phyloP scores from a whole-genome alignment of 2,113 vertebrate genomes.

The Columba livia region DNA sequence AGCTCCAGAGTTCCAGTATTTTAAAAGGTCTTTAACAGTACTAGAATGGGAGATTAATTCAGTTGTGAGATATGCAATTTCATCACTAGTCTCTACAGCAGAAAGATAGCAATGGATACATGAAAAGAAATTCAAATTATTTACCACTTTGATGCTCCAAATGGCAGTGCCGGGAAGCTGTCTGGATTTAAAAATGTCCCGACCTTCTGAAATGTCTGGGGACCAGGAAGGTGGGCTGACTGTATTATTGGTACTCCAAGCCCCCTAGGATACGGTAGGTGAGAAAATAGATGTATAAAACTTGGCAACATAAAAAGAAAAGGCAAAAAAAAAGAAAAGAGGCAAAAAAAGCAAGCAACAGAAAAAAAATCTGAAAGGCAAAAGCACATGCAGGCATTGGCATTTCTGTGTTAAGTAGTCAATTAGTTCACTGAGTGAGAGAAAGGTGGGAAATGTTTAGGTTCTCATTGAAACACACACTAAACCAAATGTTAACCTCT shows the following conservation, averaged over 20 bases:
- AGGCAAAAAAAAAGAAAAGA: constrained; percentile 39
- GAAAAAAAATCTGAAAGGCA: constrained; percentile 77
- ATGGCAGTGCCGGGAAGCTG: constrained; percentile 86
- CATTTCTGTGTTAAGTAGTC: constrained; percentile 62
- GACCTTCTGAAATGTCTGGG: constrained; percentile 90
- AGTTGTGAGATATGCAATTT: constrained; percentile 32
- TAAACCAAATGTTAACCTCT: neutral
- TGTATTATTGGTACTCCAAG: constrained; percentile 92
- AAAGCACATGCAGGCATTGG: constrained; percentile 76
- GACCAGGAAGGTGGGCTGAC: constrained; percentile 94
- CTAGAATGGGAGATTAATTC: constrained; percentile 22
- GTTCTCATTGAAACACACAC: constrained; percentile 4
- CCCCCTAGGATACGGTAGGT: constrained; percentile 87
- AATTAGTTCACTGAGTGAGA: constrained; percentile 58
- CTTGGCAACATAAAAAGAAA: constrained; percentile 83
- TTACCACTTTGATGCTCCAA: constrained; percentile 99
- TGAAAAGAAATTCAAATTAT: constrained; percentile 84
- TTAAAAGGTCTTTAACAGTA: neutral
- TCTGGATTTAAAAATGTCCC: constrained; percentile 90
- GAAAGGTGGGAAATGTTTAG: constrained; percentile 27
- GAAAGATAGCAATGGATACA: constrained; percentile 71
- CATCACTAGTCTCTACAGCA: constrained; percentile 58
- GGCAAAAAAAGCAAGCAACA: constrained; percentile 80
- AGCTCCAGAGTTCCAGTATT: constrained; percentile 11
- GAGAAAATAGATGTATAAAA: constrained; percentile 93